Base-by-base conservation (phyloP, 2,113 vertebrate genomes). In the Sturnus vulgaris region DNA sequence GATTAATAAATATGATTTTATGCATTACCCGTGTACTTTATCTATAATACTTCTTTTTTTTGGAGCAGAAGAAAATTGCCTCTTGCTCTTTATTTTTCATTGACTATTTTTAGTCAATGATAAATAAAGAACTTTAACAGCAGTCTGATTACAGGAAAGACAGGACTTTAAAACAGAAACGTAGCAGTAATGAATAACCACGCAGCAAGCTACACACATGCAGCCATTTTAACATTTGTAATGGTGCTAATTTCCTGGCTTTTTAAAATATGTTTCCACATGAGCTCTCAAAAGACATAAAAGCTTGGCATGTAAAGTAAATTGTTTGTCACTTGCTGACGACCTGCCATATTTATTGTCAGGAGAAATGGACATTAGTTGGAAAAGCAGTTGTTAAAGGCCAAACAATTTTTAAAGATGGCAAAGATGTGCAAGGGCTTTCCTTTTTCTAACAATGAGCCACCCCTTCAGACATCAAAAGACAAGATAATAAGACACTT, bases 401-500 rank as follows among this genome's bases (percentile, higher is more conserved):
- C 98, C 98, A 99, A 98, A 98, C 98, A 98, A 98, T 98, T 98
- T 98, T 98, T 98, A 98, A 98, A 98, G 98, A 98, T 98, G 98
- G 98, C 98, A 98, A 99, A 98, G 98, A 98, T 98, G 98, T 97
- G 97, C 97, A 97, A 98, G 98, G 98, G 98, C 98, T 99, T 98
- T 99, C 98, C 99, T 99, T 99, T 98, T 98, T 98, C 98, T 99
- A 98, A 98, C 98, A 98, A 99, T 98, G 98, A 98, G 98, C 98
- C 99, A 98, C 98, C 99, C 98, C 99, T 99, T 99, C 98, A 99
- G 98, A 99, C 99, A 99, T 99, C 99, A 99, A 98, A 99, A 99
- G 99, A 99, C 99, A 99, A 99, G 99, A 99, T 99, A 99, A 99
- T 99, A 99, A 99, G 99, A 98, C 99, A 99, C 99, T 99, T 99